These are phyloP conservation scores for Netelia fuscicornis DNA, from an alignment of 2,888 invertebrate species.

Conservation along the genomic window DNA sequence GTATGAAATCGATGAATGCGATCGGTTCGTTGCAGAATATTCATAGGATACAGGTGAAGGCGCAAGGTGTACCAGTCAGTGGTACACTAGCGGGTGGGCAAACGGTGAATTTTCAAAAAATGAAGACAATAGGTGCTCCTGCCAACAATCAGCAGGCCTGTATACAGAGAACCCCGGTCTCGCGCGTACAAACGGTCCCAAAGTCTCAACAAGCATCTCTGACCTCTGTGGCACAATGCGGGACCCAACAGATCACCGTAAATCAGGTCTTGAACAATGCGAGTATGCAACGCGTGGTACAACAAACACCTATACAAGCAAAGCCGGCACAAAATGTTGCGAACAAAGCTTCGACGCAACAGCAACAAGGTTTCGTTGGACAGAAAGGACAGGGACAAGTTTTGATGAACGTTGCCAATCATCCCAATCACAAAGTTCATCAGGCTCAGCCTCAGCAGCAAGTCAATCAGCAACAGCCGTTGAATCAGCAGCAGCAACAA, in stretches of 20 bases:
- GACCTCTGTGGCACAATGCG: constrained; percentile 57
- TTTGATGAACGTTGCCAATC: constrained; percentile 59
- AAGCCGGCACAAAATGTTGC: constrained; percentile 69
- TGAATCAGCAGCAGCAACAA: constrained; percentile 57
- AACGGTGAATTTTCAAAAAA: constrained; percentile 77
- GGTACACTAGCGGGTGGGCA: constrained; percentile 71
- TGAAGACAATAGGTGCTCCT: constrained; percentile 73
- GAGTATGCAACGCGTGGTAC: constrained; percentile 74
- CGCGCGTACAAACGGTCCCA: constrained; percentile 75
- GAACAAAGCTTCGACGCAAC: constrained; percentile 59
- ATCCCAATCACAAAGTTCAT: constrained; percentile 74
- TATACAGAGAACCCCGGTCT: constrained; percentile 73
- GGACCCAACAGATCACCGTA: constrained; percentile 73
- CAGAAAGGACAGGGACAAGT: constrained; percentile 75
- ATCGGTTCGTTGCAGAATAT: constrained; percentile 74
- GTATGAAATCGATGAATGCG: constrained; percentile 73
- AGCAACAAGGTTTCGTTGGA: constrained; percentile 71
- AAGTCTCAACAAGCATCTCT: constrained; percentile 75
- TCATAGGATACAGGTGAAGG: constrained; percentile 78
- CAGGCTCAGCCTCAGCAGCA: constrained; percentile 66
- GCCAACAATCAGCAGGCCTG: constrained; percentile 67
- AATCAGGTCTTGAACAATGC: constrained; percentile 75
- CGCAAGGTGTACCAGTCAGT: constrained; percentile 68
- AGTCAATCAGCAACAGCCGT: constrained; percentile 56
- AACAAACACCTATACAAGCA: constrained; percentile 67